Evolutionary conservation across 2,797 vertebrate species (phyloP), one percentile per base, ranked within the genome.

Genomic region (Halcyon smyrnensis): DNA sequence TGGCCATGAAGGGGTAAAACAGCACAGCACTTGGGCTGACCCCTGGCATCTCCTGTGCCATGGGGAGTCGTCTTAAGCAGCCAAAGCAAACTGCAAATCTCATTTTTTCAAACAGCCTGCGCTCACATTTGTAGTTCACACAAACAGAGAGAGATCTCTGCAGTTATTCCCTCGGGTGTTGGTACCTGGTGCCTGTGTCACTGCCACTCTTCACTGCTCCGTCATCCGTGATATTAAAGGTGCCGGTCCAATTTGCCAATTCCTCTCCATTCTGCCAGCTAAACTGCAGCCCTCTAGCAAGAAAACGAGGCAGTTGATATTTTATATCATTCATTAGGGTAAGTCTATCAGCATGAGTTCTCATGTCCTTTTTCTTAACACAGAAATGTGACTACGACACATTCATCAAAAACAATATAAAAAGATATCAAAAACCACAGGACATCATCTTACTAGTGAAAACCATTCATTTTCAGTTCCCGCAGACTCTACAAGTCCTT

Each of bases 251-350:
- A 98, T 99, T 99, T 98, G 99, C 98, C 98, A 99, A 98, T 97
- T 99, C 99, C 98, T 99, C 99, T 97, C 98, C 99, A 99, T 98
- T 99, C 99, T 99, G 99, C 99, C 99, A 99, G 98, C 98, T 99
- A 99, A 99, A 99, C 98, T 99, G 99, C 99, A 99, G 99, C 95
- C 98, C 99, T 99, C 99, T 99, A 99, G 98, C 98, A 98, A 99
- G 98, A 99, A 98, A 99, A 99, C 9, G 98, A 99, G 98, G 98
- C 98, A 99, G 98, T 99, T 98, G 98, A 97, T 99, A 99, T 98
- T 98, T 97, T 53, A 21, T 77, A 96, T 94, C 57, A 96, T 54
- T 68, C 53, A 89, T 59, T 64, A 64, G 53, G 81, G 96, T 84
- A 93, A 75, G 76, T 82, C 92, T 90, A 87, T 95, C 94, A 93